Conservation (phyloP, 2,113 vertebrate genomes). For the Gopherus evgoodei region DNA sequence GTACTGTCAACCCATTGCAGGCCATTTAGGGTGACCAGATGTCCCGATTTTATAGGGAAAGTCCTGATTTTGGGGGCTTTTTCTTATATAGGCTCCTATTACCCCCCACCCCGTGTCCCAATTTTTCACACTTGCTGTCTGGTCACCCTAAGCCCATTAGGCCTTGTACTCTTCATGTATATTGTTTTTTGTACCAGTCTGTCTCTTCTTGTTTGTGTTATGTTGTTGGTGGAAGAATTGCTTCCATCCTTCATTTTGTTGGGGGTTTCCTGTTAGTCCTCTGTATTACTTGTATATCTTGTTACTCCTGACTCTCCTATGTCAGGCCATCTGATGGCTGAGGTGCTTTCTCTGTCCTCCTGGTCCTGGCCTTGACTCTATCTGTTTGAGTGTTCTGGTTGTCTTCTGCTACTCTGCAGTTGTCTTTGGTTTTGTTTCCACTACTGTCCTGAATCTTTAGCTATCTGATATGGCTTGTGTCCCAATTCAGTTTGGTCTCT, state of each 20-base stretch:
- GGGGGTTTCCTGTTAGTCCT: no score
- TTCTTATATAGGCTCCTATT: no score
- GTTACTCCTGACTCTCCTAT: no score
- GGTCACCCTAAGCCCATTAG: background rate
- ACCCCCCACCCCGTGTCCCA: no score
- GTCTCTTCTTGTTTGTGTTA: background rate
- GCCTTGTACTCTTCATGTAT: background rate
- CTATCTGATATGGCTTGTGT: background rate
- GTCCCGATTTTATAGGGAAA: no score
- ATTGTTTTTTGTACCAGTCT: background rate
- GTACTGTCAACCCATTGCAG: background rate
- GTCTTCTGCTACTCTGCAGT: background rate
- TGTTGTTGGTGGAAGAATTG: background rate
- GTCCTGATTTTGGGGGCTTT: no score
- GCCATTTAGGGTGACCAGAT: no score
- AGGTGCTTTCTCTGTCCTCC: fast-evolving
- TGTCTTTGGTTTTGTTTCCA: background rate
- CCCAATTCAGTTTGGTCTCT: background rate
- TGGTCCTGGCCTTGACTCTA: background rate
- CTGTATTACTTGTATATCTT: no score
- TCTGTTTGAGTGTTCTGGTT: background rate
- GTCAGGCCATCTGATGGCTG: no score
- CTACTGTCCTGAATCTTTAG: background rate
- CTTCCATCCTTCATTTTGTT: background rate
- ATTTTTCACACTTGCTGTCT: no score